Conservation (phyloP, 2,888 invertebrate genomes). For the Spodoptera exigua region DNA sequence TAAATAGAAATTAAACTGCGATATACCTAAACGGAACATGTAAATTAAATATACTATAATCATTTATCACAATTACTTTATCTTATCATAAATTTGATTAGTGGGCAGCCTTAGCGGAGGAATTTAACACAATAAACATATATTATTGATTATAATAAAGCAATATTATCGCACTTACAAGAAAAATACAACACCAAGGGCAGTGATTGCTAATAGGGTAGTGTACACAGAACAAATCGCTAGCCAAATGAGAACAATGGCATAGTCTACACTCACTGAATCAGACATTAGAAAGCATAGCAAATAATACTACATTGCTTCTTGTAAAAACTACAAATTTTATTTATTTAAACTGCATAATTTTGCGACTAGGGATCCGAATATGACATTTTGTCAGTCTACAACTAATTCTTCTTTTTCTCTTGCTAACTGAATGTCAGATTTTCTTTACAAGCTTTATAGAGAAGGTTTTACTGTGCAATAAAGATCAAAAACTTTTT, state of each 20-base stretch:
- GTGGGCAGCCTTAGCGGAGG: too few relatives aligned
- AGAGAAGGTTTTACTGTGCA: not conserved
- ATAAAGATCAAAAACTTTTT: too few relatives aligned
- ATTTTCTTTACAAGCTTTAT: not conserved
- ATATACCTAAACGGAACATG: not conserved
- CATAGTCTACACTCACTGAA: conserved; percentile 67
- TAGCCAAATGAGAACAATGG: conserved; percentile 73
- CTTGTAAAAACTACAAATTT: conserved; percentile 29
- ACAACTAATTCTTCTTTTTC: conserved; percentile 13
- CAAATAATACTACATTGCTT: conserved; percentile 50
- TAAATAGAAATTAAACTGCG: too few relatives aligned
- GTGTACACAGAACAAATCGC: conserved; percentile 73
- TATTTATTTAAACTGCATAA: conserved; percentile 31
- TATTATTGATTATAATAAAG: not conserved
- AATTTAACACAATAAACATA: too few relatives aligned
- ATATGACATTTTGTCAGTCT: conserved; percentile 40
- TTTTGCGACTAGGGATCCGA: conserved; percentile 30
- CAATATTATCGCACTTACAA: conserved; percentile 68
- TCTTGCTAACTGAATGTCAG: conserved; percentile 8
- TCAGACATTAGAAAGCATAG: conserved; percentile 71
- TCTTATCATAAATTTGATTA: too few relatives aligned
- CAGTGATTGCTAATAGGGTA: conserved; percentile 71
- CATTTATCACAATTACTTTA: too few relatives aligned
- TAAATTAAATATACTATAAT: not conserved
- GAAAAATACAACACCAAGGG: conserved; percentile 71